Percentiles rank a stretch among this genome's conserved stretches.
Conservation (phyloP, 1,140 invertebrate species). For the Ooceraea biroi region DNA sequence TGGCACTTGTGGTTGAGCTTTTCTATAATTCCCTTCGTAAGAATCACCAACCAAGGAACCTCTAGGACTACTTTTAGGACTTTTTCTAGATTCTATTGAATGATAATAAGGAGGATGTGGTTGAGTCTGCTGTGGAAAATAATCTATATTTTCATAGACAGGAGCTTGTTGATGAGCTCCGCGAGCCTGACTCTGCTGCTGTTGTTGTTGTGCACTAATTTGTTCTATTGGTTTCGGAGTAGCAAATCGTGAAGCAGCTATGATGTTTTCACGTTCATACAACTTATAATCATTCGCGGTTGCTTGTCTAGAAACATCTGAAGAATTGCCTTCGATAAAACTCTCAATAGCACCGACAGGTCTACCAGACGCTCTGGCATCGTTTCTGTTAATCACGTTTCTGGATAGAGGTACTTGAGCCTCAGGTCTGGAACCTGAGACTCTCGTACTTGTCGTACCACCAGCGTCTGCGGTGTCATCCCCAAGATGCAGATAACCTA, state of each 20-base stretch:
- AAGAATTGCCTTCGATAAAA: constrained; percentile 84
- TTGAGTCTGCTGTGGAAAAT: constrained; percentile 87
- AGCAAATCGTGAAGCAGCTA: constrained; percentile 91
- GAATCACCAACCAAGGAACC: constrained; percentile 85
- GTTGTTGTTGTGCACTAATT: constrained; percentile 78
- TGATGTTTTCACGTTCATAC: constrained; percentile 89
- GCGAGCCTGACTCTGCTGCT: constrained; percentile 69
- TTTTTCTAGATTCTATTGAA: constrained; percentile 84
- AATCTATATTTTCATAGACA: constrained; percentile 94
- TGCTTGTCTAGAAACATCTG: constrained; percentile 64
- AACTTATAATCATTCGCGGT: constrained; percentile 87
- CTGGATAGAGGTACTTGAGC: constrained; percentile 82
- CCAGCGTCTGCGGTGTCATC: constrained; percentile 78
- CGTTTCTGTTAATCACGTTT: constrained; percentile 63
- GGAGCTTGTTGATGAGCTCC: constrained; percentile 85
- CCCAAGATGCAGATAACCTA: constrained; percentile 83
- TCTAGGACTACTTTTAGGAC: constrained; percentile 81
- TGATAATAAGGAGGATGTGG: constrained; percentile 89
- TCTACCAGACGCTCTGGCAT: constrained; percentile 68
- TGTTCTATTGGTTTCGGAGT: constrained; percentile 91
- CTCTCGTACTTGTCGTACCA: constrained; percentile 57
- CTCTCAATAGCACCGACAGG: constrained; percentile 86
- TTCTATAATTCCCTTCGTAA: constrained; percentile 87
- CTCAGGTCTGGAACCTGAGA: constrained; percentile 81
- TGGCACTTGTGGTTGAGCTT: constrained; percentile 91